phyloP scores from a whole-genome alignment of 2,113 vertebrate genomes.

The Sialia sialis region DNA sequence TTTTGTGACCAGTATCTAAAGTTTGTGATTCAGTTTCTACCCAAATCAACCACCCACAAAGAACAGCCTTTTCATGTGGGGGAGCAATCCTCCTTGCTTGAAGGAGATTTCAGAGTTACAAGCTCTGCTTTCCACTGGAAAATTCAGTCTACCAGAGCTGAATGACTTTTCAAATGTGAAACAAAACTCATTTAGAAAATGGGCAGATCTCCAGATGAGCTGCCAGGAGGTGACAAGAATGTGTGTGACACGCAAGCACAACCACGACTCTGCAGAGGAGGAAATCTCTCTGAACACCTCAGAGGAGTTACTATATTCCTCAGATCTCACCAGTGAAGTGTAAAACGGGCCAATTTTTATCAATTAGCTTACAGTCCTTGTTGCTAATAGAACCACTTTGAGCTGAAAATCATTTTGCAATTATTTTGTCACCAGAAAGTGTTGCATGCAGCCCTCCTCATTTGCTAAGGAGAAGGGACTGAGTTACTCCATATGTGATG shows the following conservation, averaged over 20 bases:
- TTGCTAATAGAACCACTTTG: conserved; percentile 12
- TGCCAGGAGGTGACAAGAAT: not conserved
- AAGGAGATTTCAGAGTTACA: not conserved
- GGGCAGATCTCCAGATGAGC: conserved; percentile 1
- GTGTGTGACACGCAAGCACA: not conserved
- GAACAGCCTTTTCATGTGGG: accelerated
- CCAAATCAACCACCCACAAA: not conserved
- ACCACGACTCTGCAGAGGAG: not conserved
- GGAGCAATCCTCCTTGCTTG: not conserved
- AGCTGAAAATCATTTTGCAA: conserved; percentile 28
- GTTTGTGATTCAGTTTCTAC: not conserved
- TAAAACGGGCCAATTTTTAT: conserved; percentile 8
- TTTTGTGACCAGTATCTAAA: not conserved
- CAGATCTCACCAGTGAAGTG: not conserved
- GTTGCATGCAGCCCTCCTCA: not conserved
- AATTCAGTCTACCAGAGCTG: not conserved
- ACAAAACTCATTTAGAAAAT: conserved; percentile 33
- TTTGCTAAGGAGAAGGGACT: not conserved
- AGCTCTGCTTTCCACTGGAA: not conserved
- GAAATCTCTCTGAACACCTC: not conserved
- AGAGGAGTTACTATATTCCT: not conserved
- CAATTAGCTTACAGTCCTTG: not conserved
- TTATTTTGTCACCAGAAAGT: conserved; percentile 15
- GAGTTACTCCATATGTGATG: not conserved
- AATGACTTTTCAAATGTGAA: conserved; percentile 13